These are phyloP conservation scores for Triplophysa dalaica DNA, from an alignment of 2,113 vertebrate genomes.

Conservation along the genomic window DNA sequence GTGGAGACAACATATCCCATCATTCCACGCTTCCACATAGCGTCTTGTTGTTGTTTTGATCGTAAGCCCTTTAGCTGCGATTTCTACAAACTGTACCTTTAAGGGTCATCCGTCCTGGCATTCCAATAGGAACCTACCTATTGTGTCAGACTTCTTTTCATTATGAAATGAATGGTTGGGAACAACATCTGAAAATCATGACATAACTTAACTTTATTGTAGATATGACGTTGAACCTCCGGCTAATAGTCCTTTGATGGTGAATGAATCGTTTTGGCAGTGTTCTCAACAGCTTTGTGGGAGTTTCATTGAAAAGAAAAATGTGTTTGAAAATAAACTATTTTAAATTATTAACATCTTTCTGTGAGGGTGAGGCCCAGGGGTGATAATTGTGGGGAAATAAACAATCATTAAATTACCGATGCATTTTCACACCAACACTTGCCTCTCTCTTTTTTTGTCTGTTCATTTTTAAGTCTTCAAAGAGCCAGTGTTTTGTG, in stretches of 20 bases:
- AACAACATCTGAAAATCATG: background rate
- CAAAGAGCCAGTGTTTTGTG: conserved; percentile 33
- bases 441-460: conserved; percentile 44
- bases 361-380: conserved; percentile 61
- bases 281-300: background rate
- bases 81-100: too few relatives aligned
- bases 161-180: background rate
- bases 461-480: background rate
- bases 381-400: conserved; percentile 61
- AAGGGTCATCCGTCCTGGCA: background rate
- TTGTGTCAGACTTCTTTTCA: conserved; percentile 1
- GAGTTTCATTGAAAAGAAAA: conserved; percentile 38
- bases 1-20: too few relatives aligned
- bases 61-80: too few relatives aligned
- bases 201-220: background rate
- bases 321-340: conserved; percentile 61
- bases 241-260: background rate
- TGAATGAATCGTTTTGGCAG: background rate
- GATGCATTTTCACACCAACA: conserved; percentile 56
- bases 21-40: too few relatives aligned
- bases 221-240: conserved; percentile 11
- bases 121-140: background rate
- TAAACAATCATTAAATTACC: conserved; percentile 65
- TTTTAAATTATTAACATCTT: conserved; percentile 64
- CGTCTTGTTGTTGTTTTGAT: too few relatives aligned